phyloP scores from a whole-genome alignment of 2,113 vertebrate species.

The Phalacrocorax pelagicus region DNA sequence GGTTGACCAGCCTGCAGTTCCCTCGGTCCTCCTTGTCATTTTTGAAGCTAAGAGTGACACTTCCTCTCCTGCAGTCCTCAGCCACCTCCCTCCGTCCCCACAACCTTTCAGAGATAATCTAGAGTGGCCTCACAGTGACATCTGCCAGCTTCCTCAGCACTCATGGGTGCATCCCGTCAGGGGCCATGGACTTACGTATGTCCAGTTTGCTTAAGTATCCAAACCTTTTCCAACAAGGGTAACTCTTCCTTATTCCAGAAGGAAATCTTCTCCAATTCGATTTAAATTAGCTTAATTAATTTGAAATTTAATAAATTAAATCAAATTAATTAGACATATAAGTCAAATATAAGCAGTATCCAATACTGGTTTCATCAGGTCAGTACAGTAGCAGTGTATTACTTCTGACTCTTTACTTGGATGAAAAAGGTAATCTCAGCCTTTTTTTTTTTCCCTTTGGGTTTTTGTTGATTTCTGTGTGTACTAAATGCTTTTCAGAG shows the following conservation, averaged over 20 bases:
- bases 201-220: background rate
- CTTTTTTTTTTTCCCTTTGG: background rate
- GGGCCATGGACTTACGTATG: accelerated
- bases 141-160: background rate
- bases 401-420: background rate
- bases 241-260: background rate
- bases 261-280: background rate
- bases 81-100: background rate
- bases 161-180: accelerated
- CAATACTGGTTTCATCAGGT: background rate
- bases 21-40: background rate
- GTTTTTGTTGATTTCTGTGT: background rate
- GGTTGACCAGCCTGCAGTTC: background rate
- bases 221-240: background rate
- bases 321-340: background rate
- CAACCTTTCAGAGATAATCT: background rate
- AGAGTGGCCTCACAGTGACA: background rate
- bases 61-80: background rate
- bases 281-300: background rate
- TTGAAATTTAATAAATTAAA: background rate
- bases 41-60: background rate
- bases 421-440: background rate
- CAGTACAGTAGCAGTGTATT: background rate
- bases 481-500: background rate
- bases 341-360: background rate